Conservation (phyloP, 2,113 vertebrate genomes). For the Clarias magur region DNA sequence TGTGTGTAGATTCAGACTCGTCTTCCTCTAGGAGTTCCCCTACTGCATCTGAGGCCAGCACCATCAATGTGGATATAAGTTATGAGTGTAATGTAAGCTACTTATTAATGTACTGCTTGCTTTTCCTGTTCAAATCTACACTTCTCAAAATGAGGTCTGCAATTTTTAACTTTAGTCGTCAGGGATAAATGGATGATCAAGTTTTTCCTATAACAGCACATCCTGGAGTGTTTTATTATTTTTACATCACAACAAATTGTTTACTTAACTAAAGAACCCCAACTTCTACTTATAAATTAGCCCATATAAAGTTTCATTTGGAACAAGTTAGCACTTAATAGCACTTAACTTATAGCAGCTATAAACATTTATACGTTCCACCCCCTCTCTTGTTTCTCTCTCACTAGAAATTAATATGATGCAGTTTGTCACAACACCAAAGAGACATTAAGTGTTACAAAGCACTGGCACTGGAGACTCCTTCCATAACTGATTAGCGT, state of each 20-base stretch:
- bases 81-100: conserved; percentile 31
- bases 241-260: background rate
- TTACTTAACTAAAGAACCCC: background rate
- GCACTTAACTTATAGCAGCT: background rate
- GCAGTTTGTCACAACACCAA: background rate
- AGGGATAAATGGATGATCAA: background rate
- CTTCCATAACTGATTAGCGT: background rate
- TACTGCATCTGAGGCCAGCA: conserved; percentile 10
- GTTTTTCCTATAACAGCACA: too few relatives aligned
- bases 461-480: background rate
- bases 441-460: background rate
- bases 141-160: background rate
- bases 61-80: conserved; percentile 34
- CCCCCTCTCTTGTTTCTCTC: background rate
- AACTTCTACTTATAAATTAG: background rate
- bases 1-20: conserved; percentile 37
- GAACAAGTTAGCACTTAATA: background rate
- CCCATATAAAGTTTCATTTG: background rate
- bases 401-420: background rate
- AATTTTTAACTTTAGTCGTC: background rate
- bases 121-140: background rate
- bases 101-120: background rate
- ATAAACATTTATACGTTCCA: background rate
- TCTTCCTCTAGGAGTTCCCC: conserved; percentile 36
- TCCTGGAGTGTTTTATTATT: too few relatives aligned